Evolutionary conservation across 2,888 invertebrate genomes (phyloP).

Genomic region (Ypsolopha sequella): DNA sequence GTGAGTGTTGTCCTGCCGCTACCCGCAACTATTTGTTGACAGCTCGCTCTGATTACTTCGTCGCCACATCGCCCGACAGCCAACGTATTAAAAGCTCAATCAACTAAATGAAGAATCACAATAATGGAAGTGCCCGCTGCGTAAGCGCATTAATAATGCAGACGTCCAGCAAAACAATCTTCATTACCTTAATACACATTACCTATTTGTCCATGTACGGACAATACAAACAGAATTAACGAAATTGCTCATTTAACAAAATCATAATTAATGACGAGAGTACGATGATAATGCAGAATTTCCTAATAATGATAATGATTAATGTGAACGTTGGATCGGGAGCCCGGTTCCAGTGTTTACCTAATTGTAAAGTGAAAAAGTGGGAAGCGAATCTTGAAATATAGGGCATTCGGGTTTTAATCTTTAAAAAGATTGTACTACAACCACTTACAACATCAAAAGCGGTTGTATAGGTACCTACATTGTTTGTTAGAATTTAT

Average conservation of each 20-base stretch:
- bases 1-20: constrained; percentile 54
- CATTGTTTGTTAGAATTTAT: no score
- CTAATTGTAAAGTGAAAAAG: constrained; percentile 45
- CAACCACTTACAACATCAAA: no score
- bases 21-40: constrained; percentile 43
- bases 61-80: constrained; percentile 46
- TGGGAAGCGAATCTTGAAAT: constrained; percentile 11
- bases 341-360: neutral
- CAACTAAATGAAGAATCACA: constrained; percentile 70
- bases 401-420: no score
- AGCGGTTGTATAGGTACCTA: no score
- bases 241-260: constrained; percentile 15
- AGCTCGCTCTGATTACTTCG: constrained; percentile 57
- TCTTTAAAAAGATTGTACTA: no score
- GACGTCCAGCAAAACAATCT: constrained; percentile 60
- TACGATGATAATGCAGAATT: constrained; percentile 53
- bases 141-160: constrained; percentile 70
- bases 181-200: constrained; percentile 64
- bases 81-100: constrained; percentile 66
- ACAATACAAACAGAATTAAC: constrained; percentile 3
- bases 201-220: constrained; percentile 24
- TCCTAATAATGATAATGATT: neutral
- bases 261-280: constrained; percentile 42
- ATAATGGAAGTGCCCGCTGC: constrained; percentile 61
- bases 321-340: neutral